Conservation (phyloP, 2,113 vertebrate species). For the Corythoichthys intestinalis region DNA sequence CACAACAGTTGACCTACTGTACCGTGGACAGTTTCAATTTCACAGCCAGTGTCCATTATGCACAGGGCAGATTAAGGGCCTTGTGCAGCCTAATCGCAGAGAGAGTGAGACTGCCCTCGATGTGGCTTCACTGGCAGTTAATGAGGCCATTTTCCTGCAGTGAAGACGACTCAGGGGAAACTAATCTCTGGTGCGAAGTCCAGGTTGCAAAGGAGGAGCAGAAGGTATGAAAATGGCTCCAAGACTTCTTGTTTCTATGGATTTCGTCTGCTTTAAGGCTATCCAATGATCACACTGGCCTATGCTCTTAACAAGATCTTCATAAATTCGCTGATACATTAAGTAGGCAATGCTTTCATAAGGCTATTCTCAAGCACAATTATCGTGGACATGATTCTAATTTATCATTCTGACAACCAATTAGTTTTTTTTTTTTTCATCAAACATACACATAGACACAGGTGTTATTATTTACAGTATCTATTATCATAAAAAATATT, state of each 20-base stretch:
- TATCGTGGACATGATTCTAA: background rate
- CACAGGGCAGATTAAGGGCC: constrained; percentile 68
- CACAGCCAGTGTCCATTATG: constrained; percentile 71
- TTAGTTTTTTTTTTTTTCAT: background rate
- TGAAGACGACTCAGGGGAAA: constrained; percentile 64
- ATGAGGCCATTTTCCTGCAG: constrained; percentile 75
- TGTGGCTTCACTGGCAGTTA: constrained; percentile 66
- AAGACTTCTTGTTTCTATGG: constrained; percentile 27
- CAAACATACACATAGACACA: too few relatives aligned
- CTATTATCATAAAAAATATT: background rate
- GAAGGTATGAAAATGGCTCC: constrained; percentile 43
- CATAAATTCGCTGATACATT: background rate
- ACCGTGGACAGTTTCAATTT: constrained; percentile 76
- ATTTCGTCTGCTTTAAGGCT: constrained; percentile 22
- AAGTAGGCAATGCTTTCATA: too few relatives aligned
- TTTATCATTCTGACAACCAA: background rate
- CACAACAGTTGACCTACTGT: constrained; percentile 70
- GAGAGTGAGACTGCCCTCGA: constrained; percentile 69
- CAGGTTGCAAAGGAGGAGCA: constrained; percentile 43
- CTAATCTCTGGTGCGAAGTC: constrained; percentile 69
- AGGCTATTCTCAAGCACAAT: too few relatives aligned
- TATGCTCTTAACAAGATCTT: background rate
- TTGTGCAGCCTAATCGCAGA: constrained; percentile 70
- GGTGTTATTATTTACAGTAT: background rate
- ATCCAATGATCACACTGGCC: constrained; percentile 26